Evolutionary conservation across 2,888 invertebrate species (phyloP).

Genomic region (Drosophila yooni): DNA sequence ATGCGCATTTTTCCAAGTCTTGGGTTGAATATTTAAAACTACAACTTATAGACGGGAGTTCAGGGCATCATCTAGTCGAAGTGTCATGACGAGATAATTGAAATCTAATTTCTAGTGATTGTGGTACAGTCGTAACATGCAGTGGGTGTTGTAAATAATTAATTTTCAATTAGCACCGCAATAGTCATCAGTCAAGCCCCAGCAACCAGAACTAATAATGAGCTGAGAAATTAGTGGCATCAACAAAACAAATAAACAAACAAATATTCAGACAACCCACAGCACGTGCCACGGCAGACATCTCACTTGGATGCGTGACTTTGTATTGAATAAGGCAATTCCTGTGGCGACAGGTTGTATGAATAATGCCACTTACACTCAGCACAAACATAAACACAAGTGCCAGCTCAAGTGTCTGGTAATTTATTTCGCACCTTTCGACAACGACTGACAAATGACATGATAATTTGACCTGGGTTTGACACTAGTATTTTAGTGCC

Average conservation of each 20-base stretch:
- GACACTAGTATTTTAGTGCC: constrained; percentile 1
- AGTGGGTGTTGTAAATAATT: constrained; percentile 14
- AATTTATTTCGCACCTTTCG: constrained; percentile 44
- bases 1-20: background rate
- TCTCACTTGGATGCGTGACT: constrained; percentile 55
- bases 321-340: constrained; percentile 46
- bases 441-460: constrained; percentile 37
- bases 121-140: background rate
- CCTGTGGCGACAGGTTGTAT: constrained; percentile 18
- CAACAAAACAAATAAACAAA: constrained; percentile 14
- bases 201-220: constrained; percentile 40
- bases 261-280: constrained; percentile 8
- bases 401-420: constrained; percentile 40
- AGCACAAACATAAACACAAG: constrained; percentile 31
- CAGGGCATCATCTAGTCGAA: background rate
- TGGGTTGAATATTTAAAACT: background rate
- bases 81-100: background rate
- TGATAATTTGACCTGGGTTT: constrained; percentile 38
- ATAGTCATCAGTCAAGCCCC: constrained; percentile 23
- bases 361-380: constrained; percentile 32
- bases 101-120: background rate
- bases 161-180: constrained; percentile 42
- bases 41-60: background rate
- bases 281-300: constrained; percentile 32
- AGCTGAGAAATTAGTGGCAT: constrained; percentile 48